Conservation (phyloP, 1,140 invertebrate species). For the Trypoxylus dichotomus region DNA sequence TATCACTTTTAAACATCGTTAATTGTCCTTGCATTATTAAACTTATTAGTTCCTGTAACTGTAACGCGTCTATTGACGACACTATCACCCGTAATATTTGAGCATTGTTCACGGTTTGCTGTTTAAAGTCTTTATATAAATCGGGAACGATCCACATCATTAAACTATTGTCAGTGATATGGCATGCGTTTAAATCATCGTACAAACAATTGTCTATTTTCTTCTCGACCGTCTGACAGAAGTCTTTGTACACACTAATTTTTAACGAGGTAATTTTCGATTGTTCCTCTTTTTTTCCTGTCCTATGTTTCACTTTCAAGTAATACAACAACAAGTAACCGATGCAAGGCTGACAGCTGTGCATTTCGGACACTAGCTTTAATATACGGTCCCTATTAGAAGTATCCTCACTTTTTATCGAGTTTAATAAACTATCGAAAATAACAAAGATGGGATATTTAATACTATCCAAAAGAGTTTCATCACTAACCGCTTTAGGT, state of each 20-base stretch:
- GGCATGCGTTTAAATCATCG: constrained; percentile 81
- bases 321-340: constrained; percentile 88
- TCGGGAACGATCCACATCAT: constrained; percentile 90
- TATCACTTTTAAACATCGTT: constrained; percentile 77
- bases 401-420: constrained; percentile 71
- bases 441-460: constrained; percentile 80
- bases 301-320: constrained; percentile 73
- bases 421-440: constrained; percentile 70
- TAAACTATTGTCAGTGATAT: constrained; percentile 83
- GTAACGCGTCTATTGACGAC: constrained; percentile 82
- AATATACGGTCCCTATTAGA: constrained; percentile 73
- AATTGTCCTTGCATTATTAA: constrained; percentile 87
- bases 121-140: constrained; percentile 88
- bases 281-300: constrained; percentile 62
- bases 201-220: constrained; percentile 77
- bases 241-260: constrained; percentile 80
- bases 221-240: constrained; percentile 78
- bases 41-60: constrained; percentile 88
- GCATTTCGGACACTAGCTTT: constrained; percentile 74
- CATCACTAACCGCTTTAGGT: constrained; percentile 56
- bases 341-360: constrained; percentile 63
- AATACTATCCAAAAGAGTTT: constrained; percentile 73
- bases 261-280: constrained; percentile 71
- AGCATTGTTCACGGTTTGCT: constrained; percentile 81
- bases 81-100: constrained; percentile 85